These are phyloP conservation scores for Eospalax fontanierii DNA, from an alignment of 2,797 vertebrate species.

Conservation along the genomic window DNA sequence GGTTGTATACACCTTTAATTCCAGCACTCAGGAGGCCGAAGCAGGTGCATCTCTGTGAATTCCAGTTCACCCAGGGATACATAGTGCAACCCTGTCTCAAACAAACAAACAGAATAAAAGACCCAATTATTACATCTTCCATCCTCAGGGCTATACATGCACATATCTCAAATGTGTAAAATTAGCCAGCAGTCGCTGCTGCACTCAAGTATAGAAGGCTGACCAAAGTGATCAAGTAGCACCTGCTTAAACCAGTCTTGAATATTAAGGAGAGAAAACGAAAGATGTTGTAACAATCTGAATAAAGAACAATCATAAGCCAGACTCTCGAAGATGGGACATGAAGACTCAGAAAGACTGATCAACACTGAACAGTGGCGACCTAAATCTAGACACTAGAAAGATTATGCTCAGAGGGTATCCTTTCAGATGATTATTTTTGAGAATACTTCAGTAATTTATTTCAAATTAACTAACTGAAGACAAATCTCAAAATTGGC, in stretches of 20 bases:
- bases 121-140: neutral
- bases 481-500: neutral
- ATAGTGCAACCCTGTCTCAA: too few relatives aligned
- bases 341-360: neutral
- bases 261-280: neutral
- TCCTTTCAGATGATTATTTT: neutral
- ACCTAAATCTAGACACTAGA: neutral
- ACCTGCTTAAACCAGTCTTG: neutral
- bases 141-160: neutral
- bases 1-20: too few relatives aligned
- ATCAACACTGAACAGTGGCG: rapidly evolving
- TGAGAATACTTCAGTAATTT: neutral
- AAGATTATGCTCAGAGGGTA: neutral
- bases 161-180: neutral
- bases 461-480: slow-evolving; percentile 44
- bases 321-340: neutral
- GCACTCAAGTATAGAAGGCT: neutral
- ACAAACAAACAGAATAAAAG: neutral
- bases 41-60: too few relatives aligned
- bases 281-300: neutral
- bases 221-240: neutral
- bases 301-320: neutral
- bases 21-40: too few relatives aligned
- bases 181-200: neutral
- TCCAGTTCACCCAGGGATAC: too few relatives aligned